Evolutionary conservation across 1,140 invertebrate genomes (phyloP), one percentile per base, ranked within the genome.

Genomic region (Propsilocerus akamusi): DNA sequence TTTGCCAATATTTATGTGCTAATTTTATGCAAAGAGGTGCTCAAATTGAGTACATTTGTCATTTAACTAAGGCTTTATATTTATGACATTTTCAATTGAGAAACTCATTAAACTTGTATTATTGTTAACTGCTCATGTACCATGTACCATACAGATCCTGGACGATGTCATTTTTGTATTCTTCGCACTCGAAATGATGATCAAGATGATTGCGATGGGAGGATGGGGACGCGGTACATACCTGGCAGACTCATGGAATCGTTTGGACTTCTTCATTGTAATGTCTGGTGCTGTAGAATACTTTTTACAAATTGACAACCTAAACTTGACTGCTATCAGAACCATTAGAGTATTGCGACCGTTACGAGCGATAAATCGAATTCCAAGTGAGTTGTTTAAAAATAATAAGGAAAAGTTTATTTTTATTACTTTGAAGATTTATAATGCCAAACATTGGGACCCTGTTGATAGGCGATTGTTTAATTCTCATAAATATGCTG

Each of bases 181-280:
- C 73, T 99, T 99, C 71, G 80, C 92, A 10, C 62, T 93, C 58
- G 91, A 95, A 66, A 91, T 97, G 96, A 76, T 85, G 48, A 88
- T 99, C 63, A 99, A 99, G 73, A 94, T 98, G 80, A 80, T 94
- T 17, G 96, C 95, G 12, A 97, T 99, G 92, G 96, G 95, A n/a
- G 80, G 97, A 46, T 86, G 82, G 56, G 95, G 95, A 17, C 86
- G 86, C 63, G 83, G 86, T 25, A 88, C 93, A 0, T 99, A 98
- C 67, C 72, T 99, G 54, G 91, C 90, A 0, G 96, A 99, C 63
- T 91, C 93, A 1, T 99, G 90, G 94, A 99, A 99, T 70, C 78
- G 92, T 60, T 74, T 99, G 52, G 96, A 99, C 68, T 92, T 91
- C 68, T 97, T 99, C 72, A 99, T 99, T 60, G 95, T 99, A 2